Conservation (phyloP, 2,797 vertebrate species). For the Urophycis tenuis region DNA sequence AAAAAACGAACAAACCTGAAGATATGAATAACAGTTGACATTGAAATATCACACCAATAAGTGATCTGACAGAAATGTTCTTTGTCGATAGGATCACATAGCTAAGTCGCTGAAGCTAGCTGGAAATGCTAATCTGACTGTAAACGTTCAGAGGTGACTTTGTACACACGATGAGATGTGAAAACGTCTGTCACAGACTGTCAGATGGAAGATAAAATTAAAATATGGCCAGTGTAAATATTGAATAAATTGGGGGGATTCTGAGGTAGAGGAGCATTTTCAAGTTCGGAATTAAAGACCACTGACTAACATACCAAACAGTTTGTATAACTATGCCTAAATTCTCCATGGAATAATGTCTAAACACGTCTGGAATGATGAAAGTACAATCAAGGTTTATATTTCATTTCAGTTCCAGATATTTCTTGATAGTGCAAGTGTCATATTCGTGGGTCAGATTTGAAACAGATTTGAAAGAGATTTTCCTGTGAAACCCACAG, state of each 20-base stretch:
- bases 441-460: slow-evolving; percentile 54
- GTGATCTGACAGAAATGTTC: not conserved
- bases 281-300: slow-evolving; percentile 1
- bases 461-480: not conserved
- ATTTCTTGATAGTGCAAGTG: slow-evolving; percentile 51
- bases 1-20: not conserved
- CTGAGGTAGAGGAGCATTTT: not conserved
- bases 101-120: not conserved
- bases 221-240: not conserved
- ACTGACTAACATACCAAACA: not conserved
- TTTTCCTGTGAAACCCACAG: not conserved
- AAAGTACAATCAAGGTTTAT: slow-evolving; percentile 2
- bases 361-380: not conserved
- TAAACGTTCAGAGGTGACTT: not conserved
- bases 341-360: not conserved
- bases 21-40: slow-evolving; percentile 3
- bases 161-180: not conserved
- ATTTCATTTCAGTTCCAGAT: not conserved
- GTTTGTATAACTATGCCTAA: not conserved
- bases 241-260: not conserved
- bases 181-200: not conserved
- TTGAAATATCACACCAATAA: not conserved
- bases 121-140: not conserved
- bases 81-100: not conserved
- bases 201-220: not conserved